Conservation (phyloP, 2,888 invertebrate genomes). For the Zonitis immaculata region DNA sequence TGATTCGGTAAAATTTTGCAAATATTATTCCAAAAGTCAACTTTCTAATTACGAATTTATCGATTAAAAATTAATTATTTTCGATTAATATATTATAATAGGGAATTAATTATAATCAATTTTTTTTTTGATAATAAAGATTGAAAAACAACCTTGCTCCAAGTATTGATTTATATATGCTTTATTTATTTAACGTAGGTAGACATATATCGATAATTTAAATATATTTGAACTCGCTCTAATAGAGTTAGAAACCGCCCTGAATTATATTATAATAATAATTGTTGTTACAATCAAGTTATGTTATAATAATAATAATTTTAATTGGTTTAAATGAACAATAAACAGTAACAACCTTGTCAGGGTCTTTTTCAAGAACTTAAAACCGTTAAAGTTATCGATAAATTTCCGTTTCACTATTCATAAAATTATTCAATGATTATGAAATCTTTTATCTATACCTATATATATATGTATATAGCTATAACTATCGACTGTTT, state of each 20-base stretch:
- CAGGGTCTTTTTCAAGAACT: neutral
- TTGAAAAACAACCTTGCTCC: neutral
- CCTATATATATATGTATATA: too few relatives aligned
- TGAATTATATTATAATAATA: slow-evolving; percentile 1
- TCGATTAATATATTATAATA: neutral
- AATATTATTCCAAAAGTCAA: neutral
- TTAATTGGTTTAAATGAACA: neutral
- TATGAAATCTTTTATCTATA: neutral
- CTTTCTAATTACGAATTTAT: neutral
- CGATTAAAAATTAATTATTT: neutral
- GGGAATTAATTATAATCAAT: neutral
- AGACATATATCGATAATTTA: neutral
- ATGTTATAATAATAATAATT: neutral
- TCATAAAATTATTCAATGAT: neutral
- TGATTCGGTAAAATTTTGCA: neutral
- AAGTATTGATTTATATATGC: neutral
- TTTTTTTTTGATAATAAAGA: neutral
- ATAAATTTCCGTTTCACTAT: slow-evolving; percentile 1
- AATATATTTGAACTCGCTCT: neutral
- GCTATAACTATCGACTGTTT: neutral
- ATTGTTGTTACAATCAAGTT: neutral
- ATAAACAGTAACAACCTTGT: neutral
- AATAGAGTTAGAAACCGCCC: neutral
- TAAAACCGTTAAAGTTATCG: neutral
- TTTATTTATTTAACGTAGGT: neutral